A percentile compares a stretch with the other conserved stretches of the same genome.
These are phyloP conservation scores for Drosophila lacicola DNA, from an alignment of 2,888 invertebrate genomes.

Conservation along the genomic window DNA sequence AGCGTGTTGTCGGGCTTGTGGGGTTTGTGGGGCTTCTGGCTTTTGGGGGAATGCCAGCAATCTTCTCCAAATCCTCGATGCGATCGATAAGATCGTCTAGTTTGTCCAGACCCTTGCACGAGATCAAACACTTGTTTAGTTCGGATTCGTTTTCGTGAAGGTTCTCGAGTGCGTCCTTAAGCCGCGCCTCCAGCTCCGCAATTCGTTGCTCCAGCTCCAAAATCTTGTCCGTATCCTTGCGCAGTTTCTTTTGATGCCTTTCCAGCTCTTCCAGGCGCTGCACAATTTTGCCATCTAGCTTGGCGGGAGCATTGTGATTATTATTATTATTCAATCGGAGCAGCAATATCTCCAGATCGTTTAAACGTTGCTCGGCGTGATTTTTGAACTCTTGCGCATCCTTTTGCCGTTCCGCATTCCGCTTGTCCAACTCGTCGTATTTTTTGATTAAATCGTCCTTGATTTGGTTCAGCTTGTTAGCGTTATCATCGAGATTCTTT, in stretches of 20 bases:
- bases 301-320: too few relatives aligned
- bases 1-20: neutral
- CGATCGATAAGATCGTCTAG: conserved; percentile 44
- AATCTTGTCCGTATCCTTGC: neutral
- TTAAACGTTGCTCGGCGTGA: neutral
- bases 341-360: neutral
- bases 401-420: neutral
- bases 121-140: conserved; percentile 8
- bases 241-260: neutral
- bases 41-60: neutral
- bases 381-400: neutral
- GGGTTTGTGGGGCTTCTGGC: neutral
- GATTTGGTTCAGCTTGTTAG: neutral
- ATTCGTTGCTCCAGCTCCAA: neutral
- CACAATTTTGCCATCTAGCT: neutral
- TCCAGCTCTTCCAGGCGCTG: conserved; percentile 20
- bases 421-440: neutral
- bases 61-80: conserved; percentile 34
- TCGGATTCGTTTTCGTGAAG: neutral
- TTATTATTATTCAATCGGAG: neutral
- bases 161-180: neutral
- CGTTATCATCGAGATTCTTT: neutral
- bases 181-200: conserved; percentile 3
- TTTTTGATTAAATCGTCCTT: neutral
- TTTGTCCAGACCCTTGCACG: conserved; percentile 25